Percentiles rank a stretch among this genome's conserved stretches.
Evolutionary conservation across 1,140 invertebrate species (phyloP).

Genomic region (Rhagoletis zephyria): DNA sequence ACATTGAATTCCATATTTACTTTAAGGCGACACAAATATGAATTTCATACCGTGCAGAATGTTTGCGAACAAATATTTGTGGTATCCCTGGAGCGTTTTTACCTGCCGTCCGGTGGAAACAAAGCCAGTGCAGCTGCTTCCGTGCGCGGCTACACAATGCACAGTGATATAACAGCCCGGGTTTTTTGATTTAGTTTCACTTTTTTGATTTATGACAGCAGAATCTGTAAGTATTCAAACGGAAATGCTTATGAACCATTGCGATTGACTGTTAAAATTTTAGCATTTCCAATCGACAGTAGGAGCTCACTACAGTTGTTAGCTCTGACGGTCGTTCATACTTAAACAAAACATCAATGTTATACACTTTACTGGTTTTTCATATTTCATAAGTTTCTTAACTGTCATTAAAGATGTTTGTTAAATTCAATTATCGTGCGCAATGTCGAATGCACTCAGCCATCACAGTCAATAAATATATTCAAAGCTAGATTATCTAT

Average conservation of each 20-base stretch:
- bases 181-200: not conserved
- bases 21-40: not conserved
- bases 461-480: not conserved
- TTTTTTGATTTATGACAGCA: not conserved
- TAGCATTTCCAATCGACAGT: too few species aligned
- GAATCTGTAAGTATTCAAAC: too few species aligned
- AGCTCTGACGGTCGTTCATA: too few species aligned
- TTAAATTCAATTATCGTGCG: not conserved
- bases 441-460: not conserved
- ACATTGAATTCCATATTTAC: not conserved
- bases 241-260: too few species aligned
- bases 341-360: too few species aligned
- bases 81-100: not conserved
- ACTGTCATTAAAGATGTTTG: not conserved
- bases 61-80: slow-evolving; percentile 17
- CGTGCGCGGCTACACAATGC: not conserved
- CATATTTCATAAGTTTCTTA: not conserved
- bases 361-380: not conserved
- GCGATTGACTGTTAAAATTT: too few species aligned
- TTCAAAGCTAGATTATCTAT: not conserved
- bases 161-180: not conserved
- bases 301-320: too few species aligned
- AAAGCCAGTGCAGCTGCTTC: not conserved
- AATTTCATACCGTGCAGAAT: not conserved
- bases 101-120: not conserved